Evolutionary conservation across 2,888 invertebrate genomes (phyloP).

Genomic region (Hirtodrosophila histrioides): DNA sequence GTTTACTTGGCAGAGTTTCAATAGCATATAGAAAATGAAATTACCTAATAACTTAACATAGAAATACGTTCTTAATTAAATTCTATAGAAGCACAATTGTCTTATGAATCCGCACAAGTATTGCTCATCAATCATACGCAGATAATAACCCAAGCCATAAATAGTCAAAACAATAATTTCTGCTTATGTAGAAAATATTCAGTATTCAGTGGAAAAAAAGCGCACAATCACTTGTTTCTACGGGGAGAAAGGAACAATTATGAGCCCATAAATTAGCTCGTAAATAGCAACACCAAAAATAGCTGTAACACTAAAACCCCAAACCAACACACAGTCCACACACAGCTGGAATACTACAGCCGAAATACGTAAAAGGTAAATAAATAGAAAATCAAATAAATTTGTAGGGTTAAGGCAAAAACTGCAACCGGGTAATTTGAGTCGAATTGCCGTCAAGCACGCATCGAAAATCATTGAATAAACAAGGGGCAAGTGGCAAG

Average conservation of each 20-base stretch:
- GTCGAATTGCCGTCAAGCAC: conserved; percentile 58
- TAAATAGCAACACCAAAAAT: conserved; percentile 62
- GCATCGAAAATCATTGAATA: conserved; percentile 63
- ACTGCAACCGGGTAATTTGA: conserved; percentile 64
- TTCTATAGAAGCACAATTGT: too few relatives aligned
- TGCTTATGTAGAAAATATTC: too few relatives aligned
- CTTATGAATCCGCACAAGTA: too few relatives aligned
- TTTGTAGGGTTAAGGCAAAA: conserved; percentile 55
- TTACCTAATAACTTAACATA: too few relatives aligned
- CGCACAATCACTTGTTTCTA: conserved; percentile 28
- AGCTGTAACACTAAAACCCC: conserved; percentile 30
- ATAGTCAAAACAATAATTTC: too few relatives aligned
- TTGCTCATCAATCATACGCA: too few relatives aligned
- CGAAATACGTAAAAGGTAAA: conserved; percentile 43
- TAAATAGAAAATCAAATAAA: conserved; percentile 61
- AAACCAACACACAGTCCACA: conserved; percentile 7
- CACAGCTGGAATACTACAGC: conserved; percentile 16
- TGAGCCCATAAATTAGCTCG: conserved; percentile 59
- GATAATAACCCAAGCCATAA: too few relatives aligned
- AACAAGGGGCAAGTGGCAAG: conserved; percentile 52
- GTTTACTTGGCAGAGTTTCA: too few relatives aligned
- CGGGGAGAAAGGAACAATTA: conserved; percentile 41
- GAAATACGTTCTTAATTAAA: too few relatives aligned
- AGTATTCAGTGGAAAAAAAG: neutral
- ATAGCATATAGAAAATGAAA: too few relatives aligned